Evolutionary conservation across 1,140 invertebrate genomes (phyloP), one percentile per base, ranked within the genome.

Genomic region (Helicoverpa zea): DNA sequence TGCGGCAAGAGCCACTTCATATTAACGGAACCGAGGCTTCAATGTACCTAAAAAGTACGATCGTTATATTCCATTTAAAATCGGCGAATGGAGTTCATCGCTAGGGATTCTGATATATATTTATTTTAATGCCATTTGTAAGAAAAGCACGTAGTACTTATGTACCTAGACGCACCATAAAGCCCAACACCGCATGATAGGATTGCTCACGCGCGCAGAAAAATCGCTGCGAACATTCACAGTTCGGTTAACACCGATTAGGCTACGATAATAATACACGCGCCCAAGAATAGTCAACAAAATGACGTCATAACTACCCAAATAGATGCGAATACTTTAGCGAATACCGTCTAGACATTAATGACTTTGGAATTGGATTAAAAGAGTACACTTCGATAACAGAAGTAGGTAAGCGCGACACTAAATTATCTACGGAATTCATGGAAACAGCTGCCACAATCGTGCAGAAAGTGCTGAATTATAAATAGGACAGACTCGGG

Each of bases 261-360:
- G 49, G 72, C 47, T 29, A 52, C 43, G 56, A 61, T 63, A 76
- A 61, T 76, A 63, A 61, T 49, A 63, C 35, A 63, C 58, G 73
- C 23, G 5, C 29, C 43, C 49, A 61, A 76, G 58, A 61, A 76
- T 76, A 51, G 29, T 74, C 56, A 51, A 49, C 47, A 35, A 5
- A 51, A 51, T 52, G 43, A 76, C 73, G 73, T 76, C 73, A 76
- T 23, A 63, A 63, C 68, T 72, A 72, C 58, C 56, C 30, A 61
- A 76, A 76, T 76, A 76, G 10, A 76, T 51, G 18, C n/a, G 18
- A 63, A 63, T 76, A 76, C 63, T 75, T 75, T 75, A 75, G 12
- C n/a, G 73, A 75, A 47, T 49, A 75, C 16, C 18, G 56, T 59
- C 73, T 51, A 72, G 73, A 76, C 73, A 76, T 76, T 76, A 76